These are phyloP conservation scores for Garrulus glandarius DNA, from an alignment of 2,797 vertebrate species.

Conservation along the genomic window DNA sequence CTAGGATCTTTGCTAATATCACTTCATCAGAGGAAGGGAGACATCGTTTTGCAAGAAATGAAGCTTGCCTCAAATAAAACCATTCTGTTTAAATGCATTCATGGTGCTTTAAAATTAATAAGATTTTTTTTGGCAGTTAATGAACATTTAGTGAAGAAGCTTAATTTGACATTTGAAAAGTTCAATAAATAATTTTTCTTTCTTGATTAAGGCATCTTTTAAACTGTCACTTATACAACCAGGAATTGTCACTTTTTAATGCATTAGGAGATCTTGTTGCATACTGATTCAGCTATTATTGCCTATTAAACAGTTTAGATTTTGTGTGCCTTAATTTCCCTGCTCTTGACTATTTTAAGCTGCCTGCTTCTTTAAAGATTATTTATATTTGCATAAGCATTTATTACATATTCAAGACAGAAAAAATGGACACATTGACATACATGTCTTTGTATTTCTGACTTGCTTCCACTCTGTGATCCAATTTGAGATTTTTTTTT, in stretches of 20 bases:
- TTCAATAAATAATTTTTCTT: neutral
- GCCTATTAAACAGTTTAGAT: neutral
- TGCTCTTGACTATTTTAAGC: neutral
- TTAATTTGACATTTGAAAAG: constrained; percentile 27
- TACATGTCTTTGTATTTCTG: neutral
- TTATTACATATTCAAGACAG: neutral
- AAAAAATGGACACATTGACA: neutral
- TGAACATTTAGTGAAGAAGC: neutral
- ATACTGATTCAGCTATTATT: constrained; percentile 2
- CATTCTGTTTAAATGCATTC: neutral
- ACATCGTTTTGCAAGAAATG: neutral
- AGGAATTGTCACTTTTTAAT: neutral
- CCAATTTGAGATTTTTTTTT: neutral
- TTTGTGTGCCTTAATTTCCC: neutral
- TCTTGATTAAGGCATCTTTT: constrained; percentile 22
- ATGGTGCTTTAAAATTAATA: neutral
- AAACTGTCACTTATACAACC: neutral
- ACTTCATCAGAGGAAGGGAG: neutral
- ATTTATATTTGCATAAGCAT: neutral
- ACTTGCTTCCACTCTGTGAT: fast-evolving
- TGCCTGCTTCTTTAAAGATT: neutral
- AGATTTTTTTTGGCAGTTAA: constrained; percentile 17
- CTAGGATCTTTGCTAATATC: neutral
- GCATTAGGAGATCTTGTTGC: neutral
- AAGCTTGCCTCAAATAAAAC: neutral